Base-by-base conservation (phyloP, 2,888 invertebrate genomes). In the Sinhomidia bicolor region DNA sequence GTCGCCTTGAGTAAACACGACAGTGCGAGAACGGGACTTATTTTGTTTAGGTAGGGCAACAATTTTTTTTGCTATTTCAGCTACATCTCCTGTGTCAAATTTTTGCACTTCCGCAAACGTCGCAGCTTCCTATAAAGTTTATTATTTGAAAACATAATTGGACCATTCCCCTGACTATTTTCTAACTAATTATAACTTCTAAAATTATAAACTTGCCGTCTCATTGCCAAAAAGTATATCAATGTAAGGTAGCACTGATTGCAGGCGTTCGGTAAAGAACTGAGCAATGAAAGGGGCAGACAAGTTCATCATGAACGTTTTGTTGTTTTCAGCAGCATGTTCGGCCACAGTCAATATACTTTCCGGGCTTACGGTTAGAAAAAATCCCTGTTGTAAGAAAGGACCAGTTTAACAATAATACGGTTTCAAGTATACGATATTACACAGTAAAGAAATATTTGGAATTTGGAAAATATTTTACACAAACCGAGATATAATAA, bases 191-290 rank as follows among this genome's bases (percentile, higher is more conserved):
- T 60, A 20, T 60, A 9, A 4, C 20, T 20, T 20, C 20, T 6
- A 17, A 12, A 29, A 62, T 62, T 0, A 97, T 98, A 94, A 99
- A 93, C 95, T 95, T 93, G 97, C 97, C 89, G 96, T 95, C 94
- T 98, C 98, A 93, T 99, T 99, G 80, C 99, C 99, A 93, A 99
- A 99, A 5, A 99, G 94, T 89, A 99, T 95, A 93, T 99, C 99
- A 36, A 99, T 96, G 93, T 98, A 99, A 0, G 99, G 99, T 93
- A 99, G 93, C 32, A 96, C 95, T 90, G 96, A 95, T 94, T 96
- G 95, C 93, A 99, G 95, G 12, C 96, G 96, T 78, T 97, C 96
- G 93, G 96, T 97, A 94, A 95, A 99, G 93, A 97, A 96, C 94
- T 97, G 96, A 87, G 97, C 96, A 44, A 99, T 95, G 94, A 99